phyloP scores from a whole-genome alignment of 2,888 invertebrate species.

The Rhagophthalmus giganteus region DNA sequence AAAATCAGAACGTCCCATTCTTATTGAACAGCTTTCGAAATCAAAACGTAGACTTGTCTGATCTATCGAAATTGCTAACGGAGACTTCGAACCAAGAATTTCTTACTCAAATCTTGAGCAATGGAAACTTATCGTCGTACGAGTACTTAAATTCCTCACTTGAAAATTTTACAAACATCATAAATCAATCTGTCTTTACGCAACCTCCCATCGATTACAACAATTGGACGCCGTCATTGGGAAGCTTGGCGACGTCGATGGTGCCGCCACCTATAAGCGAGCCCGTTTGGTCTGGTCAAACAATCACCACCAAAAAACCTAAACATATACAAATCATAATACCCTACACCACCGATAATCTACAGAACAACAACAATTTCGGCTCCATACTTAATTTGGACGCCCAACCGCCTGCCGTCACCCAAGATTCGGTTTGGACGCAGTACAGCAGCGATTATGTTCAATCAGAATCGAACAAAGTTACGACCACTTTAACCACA shows the following conservation, averaged over 20 bases:
- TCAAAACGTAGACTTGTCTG: not conserved
- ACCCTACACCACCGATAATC: constrained; percentile 70
- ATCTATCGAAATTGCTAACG: not conserved
- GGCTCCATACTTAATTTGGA: constrained; percentile 38
- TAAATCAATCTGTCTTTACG: constrained; percentile 4
- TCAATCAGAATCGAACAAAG: constrained; percentile 57
- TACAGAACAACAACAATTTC: not conserved
- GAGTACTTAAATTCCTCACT: not conserved
- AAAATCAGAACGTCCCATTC: not conserved
- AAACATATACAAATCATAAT: constrained; percentile 79
- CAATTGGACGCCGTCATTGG: constrained; percentile 40
- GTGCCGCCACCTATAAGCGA: constrained; percentile 42
- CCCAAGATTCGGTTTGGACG: constrained; percentile 46
- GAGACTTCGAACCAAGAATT: not conserved
- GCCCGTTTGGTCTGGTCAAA: constrained; percentile 41
- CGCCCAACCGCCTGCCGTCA: constrained; percentile 44
- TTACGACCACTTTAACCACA: constrained; percentile 49
- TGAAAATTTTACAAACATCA: not conserved
- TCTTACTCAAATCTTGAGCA: not conserved
- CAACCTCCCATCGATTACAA: constrained; percentile 41
- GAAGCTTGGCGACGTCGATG: constrained; percentile 39
- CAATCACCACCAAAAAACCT: constrained; percentile 55
- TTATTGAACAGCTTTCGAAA: not conserved
- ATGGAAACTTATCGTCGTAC: not conserved
- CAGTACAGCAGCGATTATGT: constrained; percentile 58